Conservation (phyloP, 2,797 vertebrate genomes). For the Scolopax rusticola region DNA sequence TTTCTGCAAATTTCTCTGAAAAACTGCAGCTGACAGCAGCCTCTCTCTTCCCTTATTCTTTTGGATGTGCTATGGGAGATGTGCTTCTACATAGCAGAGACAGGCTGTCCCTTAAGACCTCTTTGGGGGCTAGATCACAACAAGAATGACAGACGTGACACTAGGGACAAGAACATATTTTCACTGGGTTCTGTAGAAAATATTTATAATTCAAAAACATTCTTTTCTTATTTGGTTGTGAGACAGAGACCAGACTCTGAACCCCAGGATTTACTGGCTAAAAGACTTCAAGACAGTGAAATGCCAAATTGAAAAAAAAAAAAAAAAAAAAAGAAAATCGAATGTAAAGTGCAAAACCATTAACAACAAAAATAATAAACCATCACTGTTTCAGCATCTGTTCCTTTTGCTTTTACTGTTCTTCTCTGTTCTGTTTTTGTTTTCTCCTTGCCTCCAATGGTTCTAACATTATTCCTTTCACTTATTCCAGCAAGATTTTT, state of each 20-base stretch:
- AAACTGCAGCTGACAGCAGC: constrained; percentile 1
- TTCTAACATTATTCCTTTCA: neutral
- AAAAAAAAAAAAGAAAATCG: too few relatives aligned
- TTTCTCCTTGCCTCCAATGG: neutral
- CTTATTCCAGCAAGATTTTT: neutral
- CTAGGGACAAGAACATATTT: neutral
- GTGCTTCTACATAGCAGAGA: neutral
- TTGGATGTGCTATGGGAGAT: neutral
- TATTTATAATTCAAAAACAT: neutral
- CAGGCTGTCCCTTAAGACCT: constrained; percentile 24
- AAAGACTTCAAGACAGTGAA: neutral
- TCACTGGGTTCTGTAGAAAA: neutral
- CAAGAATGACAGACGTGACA: neutral
- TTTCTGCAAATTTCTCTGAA: neutral
- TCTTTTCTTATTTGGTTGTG: neutral
- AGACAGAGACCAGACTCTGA: neutral
- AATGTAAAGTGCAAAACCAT: neutral
- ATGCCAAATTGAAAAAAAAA: neutral
- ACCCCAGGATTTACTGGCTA: neutral
- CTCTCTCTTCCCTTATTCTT: neutral
- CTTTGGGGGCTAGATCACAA: neutral
- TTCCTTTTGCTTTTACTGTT: neutral
- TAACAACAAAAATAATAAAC: neutral
- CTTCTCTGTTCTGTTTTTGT: neutral
- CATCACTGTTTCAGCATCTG: neutral